Base-by-base conservation (phyloP, 2,888 invertebrate species). In the Pinctada fucata region DNA sequence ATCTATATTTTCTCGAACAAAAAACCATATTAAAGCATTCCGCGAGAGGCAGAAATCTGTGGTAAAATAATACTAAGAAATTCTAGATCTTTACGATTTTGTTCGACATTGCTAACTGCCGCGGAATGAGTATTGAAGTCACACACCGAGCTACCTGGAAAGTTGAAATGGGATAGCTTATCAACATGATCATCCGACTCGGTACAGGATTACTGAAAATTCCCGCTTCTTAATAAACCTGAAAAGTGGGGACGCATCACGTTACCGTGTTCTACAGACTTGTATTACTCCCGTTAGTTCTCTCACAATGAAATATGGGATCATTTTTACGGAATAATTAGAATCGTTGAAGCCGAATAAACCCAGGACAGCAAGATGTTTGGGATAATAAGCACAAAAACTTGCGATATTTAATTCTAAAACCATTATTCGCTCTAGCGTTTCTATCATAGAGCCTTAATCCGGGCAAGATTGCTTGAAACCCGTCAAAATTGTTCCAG, bases 391-490 rank as follows among this genome's bases (percentile, higher is more conserved):
- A 66, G 47, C 68, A 45, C 68, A 16, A 45, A 68, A 68, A n/a
- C 68, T 45, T 45, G 68, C 68, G 45, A 68, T 45, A 68, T 68
- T 68, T 45, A 68, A 68, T 68, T 68, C 68, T 8, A 68, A n/a
- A 31, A 5, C 68, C 47, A 68, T 68, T 68, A 68, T 68, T 68
- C 47, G 3, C 8, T 68, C 47, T 5, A 45, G 16, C 47, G 10
- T 31, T 47, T 47, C 16, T 47, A 31, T 45, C 58, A 13, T 13
- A 6, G 58, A 10, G 65, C 51, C 66, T 13, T 66, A 66, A 74
- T 74, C 74, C 65, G 74, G 31, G 10, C 68, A 50, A 72, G 76
- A 77, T 77, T 72, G 72, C 65, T 66, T 66, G 76, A 77, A 77
- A 66, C 76, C 76, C 58, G 72, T 67, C 66, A 77, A 72, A 72